Percentiles rank a stretch among this genome's conserved stretches.
Evolutionary conservation across 2,797 vertebrate genomes (phyloP).

Genomic region (Eulemur rubriventer): DNA sequence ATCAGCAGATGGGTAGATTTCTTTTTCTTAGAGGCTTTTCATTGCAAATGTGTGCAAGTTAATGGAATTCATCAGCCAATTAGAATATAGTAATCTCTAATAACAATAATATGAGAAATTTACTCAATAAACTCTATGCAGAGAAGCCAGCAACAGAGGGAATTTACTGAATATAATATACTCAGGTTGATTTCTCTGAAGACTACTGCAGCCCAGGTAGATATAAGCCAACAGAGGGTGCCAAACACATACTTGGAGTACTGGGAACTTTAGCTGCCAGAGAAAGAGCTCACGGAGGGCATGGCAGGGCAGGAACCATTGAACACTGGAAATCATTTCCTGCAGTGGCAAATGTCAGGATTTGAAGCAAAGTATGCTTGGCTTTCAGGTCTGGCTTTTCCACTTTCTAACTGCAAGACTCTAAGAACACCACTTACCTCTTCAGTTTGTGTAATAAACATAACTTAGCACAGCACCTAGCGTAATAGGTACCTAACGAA

Average conservation of each 20-base stretch:
- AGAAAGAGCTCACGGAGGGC: not conserved
- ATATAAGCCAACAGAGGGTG: not conserved
- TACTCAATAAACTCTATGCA: not conserved
- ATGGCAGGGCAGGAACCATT: not conserved
- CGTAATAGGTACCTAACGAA: not conserved
- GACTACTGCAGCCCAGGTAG: not conserved
- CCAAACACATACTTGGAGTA: not conserved
- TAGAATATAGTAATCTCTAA: not conserved
- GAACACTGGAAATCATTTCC: not conserved
- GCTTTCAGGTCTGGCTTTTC: not conserved
- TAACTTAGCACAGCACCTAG: not conserved
- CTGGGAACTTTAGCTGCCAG: not conserved
- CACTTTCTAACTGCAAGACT: not conserved
- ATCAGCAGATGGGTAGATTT: constrained; percentile 70
- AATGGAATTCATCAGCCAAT: not conserved
- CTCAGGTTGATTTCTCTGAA: not conserved
- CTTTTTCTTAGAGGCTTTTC: not conserved
- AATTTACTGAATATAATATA: not conserved
- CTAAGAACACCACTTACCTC: not conserved
- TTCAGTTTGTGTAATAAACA: not conserved
- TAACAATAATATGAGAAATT: not conserved
- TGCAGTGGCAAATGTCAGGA: not conserved
- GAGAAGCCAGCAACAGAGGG: not conserved
- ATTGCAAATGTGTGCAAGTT: not conserved
- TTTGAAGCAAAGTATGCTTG: not conserved